Base-by-base conservation (phyloP, 1,140 invertebrate species). In the Micrasema longulum region DNA sequence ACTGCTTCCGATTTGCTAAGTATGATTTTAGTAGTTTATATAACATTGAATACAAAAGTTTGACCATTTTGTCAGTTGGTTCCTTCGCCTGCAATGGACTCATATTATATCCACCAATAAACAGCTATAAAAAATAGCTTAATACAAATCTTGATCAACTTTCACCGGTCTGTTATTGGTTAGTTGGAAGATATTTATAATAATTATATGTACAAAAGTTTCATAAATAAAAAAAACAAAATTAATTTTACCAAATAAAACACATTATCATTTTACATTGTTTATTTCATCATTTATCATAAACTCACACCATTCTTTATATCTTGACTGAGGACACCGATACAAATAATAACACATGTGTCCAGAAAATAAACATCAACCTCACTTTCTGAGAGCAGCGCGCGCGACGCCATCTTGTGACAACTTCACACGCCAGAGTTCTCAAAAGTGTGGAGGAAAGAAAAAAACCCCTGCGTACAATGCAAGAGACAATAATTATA, bases 281-380 rank as follows among this genome's bases (percentile, higher is more conserved):
- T 57, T 57, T 57, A 57, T 57, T 57, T 57, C 53, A 57, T 57
- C 53, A 57, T 57, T 57, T 57, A 57, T 57, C 53, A 57, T 57
- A 57, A 57, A 57, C 53, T 57, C 53, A 57, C 53, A 57, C 53
- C 53, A 57, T 57, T 38, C 53, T 57, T 57, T 57, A n/a, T n/a
- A 57, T 57, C 53, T 14, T 57, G 53, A 57, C 53, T 57, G 53
- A 57, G 53, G 53, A 57, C 53, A 57, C 53, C 31, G 53, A 57
- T 57, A 16, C 31, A 38, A 57, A 57, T 38, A 5, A 57, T 16
- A 57, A 31, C n/a, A 16, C 26, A 12, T 18, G 53, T 57, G 53
- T 57, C 53, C 53, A 11, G 31, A 35, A 57, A 57, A 57, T 57
- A 57, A 57, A 57, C 26, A 26, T 31, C 20, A 57, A 35, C 53